Base-by-base conservation (phyloP, 2,797 vertebrate genomes). In the Hemibagrus guttatus region DNA sequence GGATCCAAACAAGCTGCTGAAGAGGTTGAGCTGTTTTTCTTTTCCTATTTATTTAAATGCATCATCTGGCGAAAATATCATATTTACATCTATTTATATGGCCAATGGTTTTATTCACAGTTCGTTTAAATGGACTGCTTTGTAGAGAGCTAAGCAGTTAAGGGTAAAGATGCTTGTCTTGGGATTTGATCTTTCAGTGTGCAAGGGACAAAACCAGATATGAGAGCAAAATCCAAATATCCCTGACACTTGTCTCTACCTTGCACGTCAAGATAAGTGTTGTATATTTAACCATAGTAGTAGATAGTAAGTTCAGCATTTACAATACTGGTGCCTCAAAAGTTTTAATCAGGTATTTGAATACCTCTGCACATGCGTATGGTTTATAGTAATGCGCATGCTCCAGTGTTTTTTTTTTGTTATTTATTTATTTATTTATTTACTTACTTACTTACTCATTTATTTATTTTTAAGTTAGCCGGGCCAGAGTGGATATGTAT, bases 1-100 rank as follows among this genome's bases (percentile, higher is more conserved):
- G 97, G 97, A 80, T 98, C 98, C 46, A 99, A 98, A 92, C 97
- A 99, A 88, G 98, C 98, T 79, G 97, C 97, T 19, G 98, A 99
- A 89, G 98, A 99, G 96, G 98, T n/a, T 98, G 21, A 81, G n/a
- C 28, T 52, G 1, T 35, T 81, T 26, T 21, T 56, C 7, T 19
- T 2, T 52, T 75, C 1, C n/a, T 7, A 9, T 19, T 52, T 17
- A 16, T 35, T 21, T 35, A 3, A 26, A 28, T 52, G 54, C 39
- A 72, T 12, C 5, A 49, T 14, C 5, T 46, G 12, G 23, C 11
- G 16, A 28, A 23, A 49, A 49, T 26, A 72, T 49, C 13, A 49
- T 21, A 31, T 56, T 56, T 19, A 31, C n/a, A 56, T 31, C n/a
- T 19, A 2, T 78, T 78, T 7, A 21, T 71, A 23, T 23, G 39